Evolutionary conservation across 2,888 invertebrate species (phyloP), one percentile per base, ranked within the genome.

Genomic region (Hydropsyche betteni): DNA sequence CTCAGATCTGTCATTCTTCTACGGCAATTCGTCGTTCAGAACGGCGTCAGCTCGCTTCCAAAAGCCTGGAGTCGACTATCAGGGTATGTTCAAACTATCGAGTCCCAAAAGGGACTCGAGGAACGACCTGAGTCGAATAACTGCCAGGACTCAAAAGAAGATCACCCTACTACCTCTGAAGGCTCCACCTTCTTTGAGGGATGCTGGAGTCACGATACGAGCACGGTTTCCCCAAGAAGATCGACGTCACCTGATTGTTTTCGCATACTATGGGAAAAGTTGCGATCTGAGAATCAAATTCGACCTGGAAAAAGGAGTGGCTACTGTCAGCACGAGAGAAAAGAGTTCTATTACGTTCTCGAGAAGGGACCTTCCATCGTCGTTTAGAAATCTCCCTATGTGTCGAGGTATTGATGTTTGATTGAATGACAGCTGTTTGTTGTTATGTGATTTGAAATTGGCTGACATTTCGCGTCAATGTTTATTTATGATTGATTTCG

Each of bases 211-310:
- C 58, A 55, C 14, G 12, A 34, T 72, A 8, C 24, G n/a, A 14
- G 14, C 34, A 38, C 34, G 24, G 16, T 14, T 55, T 12, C 36
- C 12, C 14, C 36, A 6, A 24, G 24, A 24, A 24, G 24, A 24
- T 24, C 24, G 24, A 24, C 24, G 14, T 12, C 14, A n/a, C 1
- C 5, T 72, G 38, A 38, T 14, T 12, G 7, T 58, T 5, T 58
- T 72, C 44, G 44, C 55, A 12, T 72, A 72, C 24, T 58, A 58
- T 55, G 72, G 72, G 7, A 55, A 33, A 14, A 51, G 72, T 4
- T 72, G 72, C 16, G 50, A 61, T 55, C 6, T 72, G 34, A 12
- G 55, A 8, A n/a, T 72, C 16, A 38, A 72, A 44, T 72, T 55
- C 61, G 72, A 72, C 38, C 24, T 58, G 58, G n/a, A 8, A 12